Base-by-base conservation (phyloP, 2,113 vertebrate genomes). In the Origma solitaria region DNA sequence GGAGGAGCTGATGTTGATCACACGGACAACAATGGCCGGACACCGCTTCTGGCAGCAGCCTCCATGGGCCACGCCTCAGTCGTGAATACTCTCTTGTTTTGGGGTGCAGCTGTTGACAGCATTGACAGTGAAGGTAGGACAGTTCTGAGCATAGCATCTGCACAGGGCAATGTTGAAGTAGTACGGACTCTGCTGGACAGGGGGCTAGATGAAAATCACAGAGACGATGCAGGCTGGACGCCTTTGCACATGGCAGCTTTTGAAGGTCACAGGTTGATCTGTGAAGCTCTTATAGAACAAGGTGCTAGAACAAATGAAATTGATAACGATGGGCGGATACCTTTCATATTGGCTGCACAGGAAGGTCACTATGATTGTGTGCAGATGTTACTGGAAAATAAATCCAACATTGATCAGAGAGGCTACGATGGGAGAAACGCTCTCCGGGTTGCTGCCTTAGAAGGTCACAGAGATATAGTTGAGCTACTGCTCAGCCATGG, bases 331-430 rank as follows among this genome's bases (percentile, higher is more conserved):
- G 99, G 99, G 9, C 98, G 99, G 27, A 99, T 99, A 95, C 98
- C 99, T 62, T 98, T 99, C 96, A 98, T 99, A 91, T 71, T 99
- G 80, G 98, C 99, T 54, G 98, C 99, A 1, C 99, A 99, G 88
- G 99, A 99, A 93, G 99, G 99, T 71, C 99, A 99, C 96, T 99
- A 99, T 61, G 99, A 99, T 80, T 99, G 99, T 61, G 99, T 99
- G 88, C 99, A 99, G 82, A 98, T 99, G 93, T 97, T 99, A 60
- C 94, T 99, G 90, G 99, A 99, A 96, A 99, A 98, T 92, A 99
- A 99, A 96, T 99, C 99, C 17, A 98, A 98, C 89, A 95, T 99
- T 27, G 99, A 99, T 94, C 99, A 99, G 91, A 98, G 98, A 94
- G 99, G 99, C 44, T 99, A 99, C 5, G 99, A 99, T 57, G 99